Evolutionary conservation across 2,797 vertebrate species (phyloP).

Genomic region (Eurystomus glaucurus): DNA sequence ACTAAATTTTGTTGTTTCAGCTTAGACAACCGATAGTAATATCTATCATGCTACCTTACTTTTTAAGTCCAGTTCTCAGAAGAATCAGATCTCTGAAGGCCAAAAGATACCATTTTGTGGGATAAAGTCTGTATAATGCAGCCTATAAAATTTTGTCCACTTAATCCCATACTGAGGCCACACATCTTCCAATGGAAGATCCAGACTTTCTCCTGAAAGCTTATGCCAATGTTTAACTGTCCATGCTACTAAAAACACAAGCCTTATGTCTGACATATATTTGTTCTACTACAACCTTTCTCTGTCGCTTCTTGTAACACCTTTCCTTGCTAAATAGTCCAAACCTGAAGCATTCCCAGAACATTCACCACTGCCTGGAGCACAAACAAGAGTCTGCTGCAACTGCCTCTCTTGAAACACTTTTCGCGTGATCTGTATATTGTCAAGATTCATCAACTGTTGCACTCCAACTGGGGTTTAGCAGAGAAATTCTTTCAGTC

Average conservation of each 20-base stretch:
- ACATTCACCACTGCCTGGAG: neutral
- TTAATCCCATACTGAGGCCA: neutral
- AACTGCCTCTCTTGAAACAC: neutral
- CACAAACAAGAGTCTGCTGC: neutral
- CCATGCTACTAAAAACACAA: rapidly evolving
- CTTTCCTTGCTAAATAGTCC: neutral
- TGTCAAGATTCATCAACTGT: neutral
- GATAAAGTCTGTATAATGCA: neutral
- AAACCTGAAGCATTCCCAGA: neutral
- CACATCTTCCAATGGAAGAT: neutral
- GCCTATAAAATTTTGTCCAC: neutral
- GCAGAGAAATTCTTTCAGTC: neutral
- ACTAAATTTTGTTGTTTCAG: neutral
- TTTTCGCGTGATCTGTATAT: neutral
- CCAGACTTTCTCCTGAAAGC: neutral
- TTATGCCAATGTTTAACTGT: neutral
- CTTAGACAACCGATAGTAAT: no score
- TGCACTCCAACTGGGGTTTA: rapidly evolving
- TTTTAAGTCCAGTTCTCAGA: neutral
- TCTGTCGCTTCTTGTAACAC: neutral
- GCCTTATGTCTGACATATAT: neutral
- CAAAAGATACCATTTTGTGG: neutral
- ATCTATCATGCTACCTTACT: neutral
- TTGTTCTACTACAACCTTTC: neutral
- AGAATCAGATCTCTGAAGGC: neutral